Evolutionary conservation across 2,888 invertebrate species (phyloP).

Genomic region (Drepanosiphum platanoidis): DNA sequence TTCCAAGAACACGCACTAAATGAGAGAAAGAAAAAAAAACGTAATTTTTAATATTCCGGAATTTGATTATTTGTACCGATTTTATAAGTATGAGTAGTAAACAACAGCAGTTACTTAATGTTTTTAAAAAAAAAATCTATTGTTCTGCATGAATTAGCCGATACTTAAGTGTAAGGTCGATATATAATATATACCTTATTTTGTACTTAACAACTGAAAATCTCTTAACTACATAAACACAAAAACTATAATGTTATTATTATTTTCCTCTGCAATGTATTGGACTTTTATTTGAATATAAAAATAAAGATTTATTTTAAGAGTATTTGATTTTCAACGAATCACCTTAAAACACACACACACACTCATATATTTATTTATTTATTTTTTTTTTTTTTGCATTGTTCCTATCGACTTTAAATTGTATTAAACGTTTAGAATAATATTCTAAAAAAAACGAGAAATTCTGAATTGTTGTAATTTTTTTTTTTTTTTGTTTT

Average conservation of each 20-base stretch:
- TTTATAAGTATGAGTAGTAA: neutral
- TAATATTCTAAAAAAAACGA: slow-evolving; percentile 10
- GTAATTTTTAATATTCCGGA: neutral
- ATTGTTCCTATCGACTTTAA: slow-evolving; percentile 45
- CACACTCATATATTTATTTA: slow-evolving; percentile 7
- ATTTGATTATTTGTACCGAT: neutral
- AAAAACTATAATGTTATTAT: neutral
- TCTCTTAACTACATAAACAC: neutral
- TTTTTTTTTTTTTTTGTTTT: neutral
- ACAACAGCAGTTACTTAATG: slow-evolving; percentile 10
- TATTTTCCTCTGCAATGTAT: neutral
- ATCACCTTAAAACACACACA: neutral
- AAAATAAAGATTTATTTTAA: neutral
- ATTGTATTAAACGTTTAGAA: slow-evolving; percentile 25
- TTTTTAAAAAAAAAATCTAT: neutral
- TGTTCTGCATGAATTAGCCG: neutral
- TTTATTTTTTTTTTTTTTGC: slow-evolving; percentile 1
- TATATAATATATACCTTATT: neutral
- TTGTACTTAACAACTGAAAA: slow-evolving; percentile 43
- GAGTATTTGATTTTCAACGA: neutral
- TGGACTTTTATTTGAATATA: neutral
- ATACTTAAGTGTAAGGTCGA: neutral
- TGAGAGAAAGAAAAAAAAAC: too few species aligned
- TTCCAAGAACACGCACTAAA: slow-evolving; percentile 27
- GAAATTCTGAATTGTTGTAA: slow-evolving; percentile 12